Conservation (phyloP, 2,113 vertebrate genomes). For the Oenanthe melanoleuca region DNA sequence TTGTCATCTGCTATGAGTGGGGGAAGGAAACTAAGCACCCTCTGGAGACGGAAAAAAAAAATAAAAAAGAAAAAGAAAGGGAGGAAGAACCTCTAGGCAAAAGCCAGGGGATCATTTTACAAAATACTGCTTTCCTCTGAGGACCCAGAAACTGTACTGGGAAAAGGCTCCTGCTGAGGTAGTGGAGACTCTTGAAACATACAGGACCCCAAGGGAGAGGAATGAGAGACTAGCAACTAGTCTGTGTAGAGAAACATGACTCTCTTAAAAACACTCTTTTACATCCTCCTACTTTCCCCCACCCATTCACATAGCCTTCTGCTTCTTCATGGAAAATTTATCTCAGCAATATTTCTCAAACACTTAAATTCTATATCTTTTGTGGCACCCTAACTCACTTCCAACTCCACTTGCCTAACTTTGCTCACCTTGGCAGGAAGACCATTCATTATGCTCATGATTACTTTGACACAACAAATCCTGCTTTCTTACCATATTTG, state of each 20-base stretch:
- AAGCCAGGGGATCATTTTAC: neutral
- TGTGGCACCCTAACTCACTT: neutral
- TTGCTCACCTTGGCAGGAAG: neutral
- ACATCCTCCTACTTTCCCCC: neutral
- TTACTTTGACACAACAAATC: neutral
- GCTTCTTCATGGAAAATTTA: neutral
- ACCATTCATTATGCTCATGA: neutral
- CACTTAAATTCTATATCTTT: neutral
- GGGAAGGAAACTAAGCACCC: neutral
- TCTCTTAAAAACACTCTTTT: neutral
- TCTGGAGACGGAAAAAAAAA: no score
- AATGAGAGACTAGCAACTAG: neutral
- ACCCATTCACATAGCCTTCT: neutral
- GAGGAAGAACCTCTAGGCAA: neutral
- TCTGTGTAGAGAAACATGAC: neutral
- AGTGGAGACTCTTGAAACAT: neutral
- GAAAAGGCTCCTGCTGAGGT: neutral
- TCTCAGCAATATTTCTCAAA: neutral
- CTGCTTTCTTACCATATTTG: neutral
- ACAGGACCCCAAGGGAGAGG: neutral
- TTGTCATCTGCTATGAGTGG: neutral
- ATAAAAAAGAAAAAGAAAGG: no score
- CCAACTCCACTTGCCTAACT: neutral
- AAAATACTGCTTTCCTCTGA: neutral
- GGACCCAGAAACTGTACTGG: neutral